Percentiles rank a stretch among this genome's conserved stretches.
Evolutionary conservation across 53 echinoderm and acorn worm species (phyloP).

Genomic region (Patiria pectinifera): DNA sequence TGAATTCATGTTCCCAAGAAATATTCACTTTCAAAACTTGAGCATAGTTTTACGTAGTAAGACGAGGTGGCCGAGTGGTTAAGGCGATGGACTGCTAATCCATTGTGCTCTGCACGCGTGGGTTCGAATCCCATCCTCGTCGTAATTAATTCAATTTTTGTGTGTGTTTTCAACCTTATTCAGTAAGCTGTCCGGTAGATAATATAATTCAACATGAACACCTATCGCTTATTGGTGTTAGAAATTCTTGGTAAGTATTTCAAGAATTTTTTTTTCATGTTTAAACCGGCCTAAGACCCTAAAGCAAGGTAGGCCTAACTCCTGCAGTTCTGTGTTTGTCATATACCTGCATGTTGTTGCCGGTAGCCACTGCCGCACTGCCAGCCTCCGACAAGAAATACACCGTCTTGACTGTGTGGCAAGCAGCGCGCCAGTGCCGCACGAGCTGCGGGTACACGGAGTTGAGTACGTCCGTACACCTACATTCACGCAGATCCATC

Average conservation of each 20-base stretch:
- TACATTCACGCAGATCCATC: conserved; percentile 91
- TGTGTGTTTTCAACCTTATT: background rate
- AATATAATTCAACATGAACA: too few species aligned
- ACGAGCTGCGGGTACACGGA: conserved; percentile 92
- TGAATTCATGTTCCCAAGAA: too few species aligned
- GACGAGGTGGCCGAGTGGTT: conserved; percentile 96
- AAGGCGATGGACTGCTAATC: conserved; percentile 65
- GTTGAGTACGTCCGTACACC: conserved; percentile 82
- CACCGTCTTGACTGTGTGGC: conserved; percentile 84
- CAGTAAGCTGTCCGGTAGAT: background rate
- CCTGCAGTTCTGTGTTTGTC: background rate
- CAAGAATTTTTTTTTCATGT: too few species aligned
- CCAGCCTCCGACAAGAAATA: conserved; percentile 90
- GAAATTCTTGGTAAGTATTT: too few species aligned
- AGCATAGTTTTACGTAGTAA: too few species aligned
- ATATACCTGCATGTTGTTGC: conserved; percentile 92
- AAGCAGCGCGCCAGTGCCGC: conserved; percentile 93
- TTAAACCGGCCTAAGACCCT: too few species aligned
- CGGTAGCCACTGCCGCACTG: conserved; percentile 94
- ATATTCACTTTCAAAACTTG: too few species aligned
- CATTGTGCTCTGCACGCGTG: conserved; percentile 94
- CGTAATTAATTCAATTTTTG: background rate
- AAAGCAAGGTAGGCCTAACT: too few species aligned
- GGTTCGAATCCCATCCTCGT: conserved; percentile 90
- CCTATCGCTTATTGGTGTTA: too few species aligned